These are phyloP conservation scores for Camponotus floridanus DNA, from an alignment of 1,140 invertebrate genomes.

Conservation along the genomic window DNA sequence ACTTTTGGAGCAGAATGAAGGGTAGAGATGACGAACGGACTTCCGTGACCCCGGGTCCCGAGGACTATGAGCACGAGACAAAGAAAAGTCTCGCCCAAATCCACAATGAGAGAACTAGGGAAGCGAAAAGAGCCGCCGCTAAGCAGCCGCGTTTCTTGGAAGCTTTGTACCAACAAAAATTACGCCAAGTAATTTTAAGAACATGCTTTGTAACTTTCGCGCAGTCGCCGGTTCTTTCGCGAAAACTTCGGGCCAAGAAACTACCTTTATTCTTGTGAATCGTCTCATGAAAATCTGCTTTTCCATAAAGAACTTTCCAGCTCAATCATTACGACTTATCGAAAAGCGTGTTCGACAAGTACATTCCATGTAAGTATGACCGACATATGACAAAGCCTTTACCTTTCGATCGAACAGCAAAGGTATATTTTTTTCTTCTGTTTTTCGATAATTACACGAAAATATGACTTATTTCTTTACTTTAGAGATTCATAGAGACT, in stretches of 20 bases:
- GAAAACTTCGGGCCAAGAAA: neutral
- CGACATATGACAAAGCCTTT: slow-evolving; percentile 25
- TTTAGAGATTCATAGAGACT: slow-evolving; percentile 62
- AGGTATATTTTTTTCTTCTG: slow-evolving; percentile 44
- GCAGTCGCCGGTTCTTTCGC: slow-evolving; percentile 29
- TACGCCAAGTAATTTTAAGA: slow-evolving; percentile 69
- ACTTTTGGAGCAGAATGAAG: slow-evolving; percentile 76
- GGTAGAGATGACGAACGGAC: slow-evolving; percentile 62
- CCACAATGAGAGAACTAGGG: slow-evolving; percentile 64
- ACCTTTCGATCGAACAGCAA: slow-evolving; percentile 61
- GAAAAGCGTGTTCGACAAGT: slow-evolving; percentile 66
- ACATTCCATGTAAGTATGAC: slow-evolving; percentile 60
- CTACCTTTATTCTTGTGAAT: slow-evolving; percentile 25
- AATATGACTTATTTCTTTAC: slow-evolving; percentile 14
- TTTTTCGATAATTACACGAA: neutral
- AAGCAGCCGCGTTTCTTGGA: slow-evolving; percentile 68
- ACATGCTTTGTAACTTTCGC: slow-evolving; percentile 51
- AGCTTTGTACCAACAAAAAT: slow-evolving; percentile 57
- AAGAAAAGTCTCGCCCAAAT: slow-evolving; percentile 58
- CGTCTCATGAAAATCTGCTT: slow-evolving; percentile 33
- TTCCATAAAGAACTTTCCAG: slow-evolving; percentile 68
- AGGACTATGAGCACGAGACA: slow-evolving; percentile 67
- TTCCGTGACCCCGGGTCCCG: slow-evolving; percentile 64
- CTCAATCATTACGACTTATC: slow-evolving; percentile 63
- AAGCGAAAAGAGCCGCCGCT: slow-evolving; percentile 64